Evolutionary conservation across 2,797 vertebrate genomes (phyloP), one percentile per base, ranked within the genome.

Genomic region (Delichon dasypus): DNA sequence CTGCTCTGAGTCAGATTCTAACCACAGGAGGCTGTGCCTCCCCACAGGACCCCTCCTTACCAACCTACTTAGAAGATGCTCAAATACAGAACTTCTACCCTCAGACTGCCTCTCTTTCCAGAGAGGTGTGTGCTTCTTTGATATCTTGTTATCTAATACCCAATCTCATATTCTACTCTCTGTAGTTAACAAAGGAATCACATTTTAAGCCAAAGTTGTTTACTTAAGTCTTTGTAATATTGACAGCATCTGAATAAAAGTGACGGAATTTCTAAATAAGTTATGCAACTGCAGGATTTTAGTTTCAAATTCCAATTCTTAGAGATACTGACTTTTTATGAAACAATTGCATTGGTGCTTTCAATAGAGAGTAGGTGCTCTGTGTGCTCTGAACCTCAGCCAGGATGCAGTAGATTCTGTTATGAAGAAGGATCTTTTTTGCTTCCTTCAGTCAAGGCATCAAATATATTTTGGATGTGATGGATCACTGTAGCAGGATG

Each of bases 221-320:
- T 76, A 25, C 34, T 64, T 78, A 82, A 84, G 84, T 54, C 62
- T 73, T 81, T 44, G 2, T 45, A 61, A 71, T 89, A 81, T 88
- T 92, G 86, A 88, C 65, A 81, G 29, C 68, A 9, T 75, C 77
- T 67, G 51, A 75, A 65, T 70, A 66, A 66, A 95, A 85, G 72
- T 84, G 32, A 10, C 48, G 55, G 54, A 34, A 75, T 83, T 44
- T 88, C 89, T 51, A 84, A 85, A 44, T 20, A 21, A 89, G 50
- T 51, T 88, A 50, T 36, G 71, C 85, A 90, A 90, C 84, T 92
- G 50, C 58, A 97, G 81, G 90, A 71, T 74, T 90, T 76, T 60
- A 67, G 51, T 94, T 94, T 82, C n/a, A 85, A 94, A 76, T 93
- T 92, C 62, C 25, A 68, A 1, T 55, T 60, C 61, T 85, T 76